These are phyloP conservation scores for Chondrosia reniformis DNA, from an alignment of 37 sponge, comb jelly and placozoan genomes.

Conservation along the genomic window DNA sequence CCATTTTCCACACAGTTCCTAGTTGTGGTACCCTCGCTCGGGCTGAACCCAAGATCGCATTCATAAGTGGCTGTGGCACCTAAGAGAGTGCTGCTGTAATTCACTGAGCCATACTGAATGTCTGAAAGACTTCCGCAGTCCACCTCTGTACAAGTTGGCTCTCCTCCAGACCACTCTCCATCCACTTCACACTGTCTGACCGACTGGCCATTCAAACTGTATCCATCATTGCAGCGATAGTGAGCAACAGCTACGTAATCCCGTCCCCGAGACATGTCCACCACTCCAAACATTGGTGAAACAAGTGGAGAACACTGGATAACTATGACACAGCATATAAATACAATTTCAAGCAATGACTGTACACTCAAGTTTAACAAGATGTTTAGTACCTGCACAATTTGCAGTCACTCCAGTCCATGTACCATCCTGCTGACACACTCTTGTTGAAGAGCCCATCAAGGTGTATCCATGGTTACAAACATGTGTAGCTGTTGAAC, in stretches of 20 bases:
- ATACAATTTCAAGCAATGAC: too few relatives aligned
- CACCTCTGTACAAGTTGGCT: conserved; percentile 3
- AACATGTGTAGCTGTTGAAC: background rate
- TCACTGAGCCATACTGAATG: background rate
- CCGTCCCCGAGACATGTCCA: background rate
- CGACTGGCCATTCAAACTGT: background rate
- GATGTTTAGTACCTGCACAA: background rate
- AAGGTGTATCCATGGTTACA: conserved; percentile 13
- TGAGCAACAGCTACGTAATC: background rate
- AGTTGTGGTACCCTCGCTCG: background rate
- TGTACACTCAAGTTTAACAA: too few relatives aligned
- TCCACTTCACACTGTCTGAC: background rate
- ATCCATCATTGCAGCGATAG: background rate
- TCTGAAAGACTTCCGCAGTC: background rate
- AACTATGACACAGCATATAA: background rate
- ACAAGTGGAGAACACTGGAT: background rate
- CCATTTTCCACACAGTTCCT: background rate
- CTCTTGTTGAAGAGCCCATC: background rate
- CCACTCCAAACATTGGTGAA: background rate
- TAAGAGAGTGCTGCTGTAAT: background rate
- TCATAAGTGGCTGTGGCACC: background rate
- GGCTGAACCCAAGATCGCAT: background rate
- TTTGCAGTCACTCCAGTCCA: background rate
- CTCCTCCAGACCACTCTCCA: background rate
- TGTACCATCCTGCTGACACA: background rate